These are phyloP conservation scores for Ormia ochracea DNA, from an alignment of 2,888 invertebrate species.

Conservation along the genomic window DNA sequence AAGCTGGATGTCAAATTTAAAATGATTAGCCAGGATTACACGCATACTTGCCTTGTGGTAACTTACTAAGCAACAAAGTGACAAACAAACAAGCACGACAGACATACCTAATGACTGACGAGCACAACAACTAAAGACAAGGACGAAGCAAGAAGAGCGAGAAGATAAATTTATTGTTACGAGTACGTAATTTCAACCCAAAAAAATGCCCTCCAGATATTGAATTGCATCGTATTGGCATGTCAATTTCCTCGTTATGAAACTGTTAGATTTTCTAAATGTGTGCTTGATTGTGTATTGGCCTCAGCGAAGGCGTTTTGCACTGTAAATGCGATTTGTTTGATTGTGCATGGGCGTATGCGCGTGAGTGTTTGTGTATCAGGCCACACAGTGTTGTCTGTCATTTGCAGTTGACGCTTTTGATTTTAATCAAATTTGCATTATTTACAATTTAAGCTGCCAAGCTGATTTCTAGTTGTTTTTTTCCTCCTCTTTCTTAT, in stretches of 20 bases:
- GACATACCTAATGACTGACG: slow-evolving; percentile 9
- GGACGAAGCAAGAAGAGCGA: background rate
- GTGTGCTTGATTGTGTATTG: slow-evolving; percentile 5
- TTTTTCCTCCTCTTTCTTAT: slow-evolving; percentile 14
- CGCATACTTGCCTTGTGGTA: slow-evolving; percentile 63
- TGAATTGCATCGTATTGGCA: slow-evolving; percentile 55
- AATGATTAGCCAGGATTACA: slow-evolving; percentile 67
- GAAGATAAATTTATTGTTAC: slow-evolving; percentile 30
- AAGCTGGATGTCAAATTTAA: slow-evolving; percentile 64
- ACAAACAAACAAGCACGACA: slow-evolving; percentile 3
- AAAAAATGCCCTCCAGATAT: slow-evolving; percentile 51
- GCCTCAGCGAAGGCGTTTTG: slow-evolving; percentile 5
- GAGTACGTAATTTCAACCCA: background rate
- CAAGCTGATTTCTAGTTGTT: slow-evolving; percentile 48
- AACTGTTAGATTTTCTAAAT: background rate
- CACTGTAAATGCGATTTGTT: background rate
- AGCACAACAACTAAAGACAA: background rate
- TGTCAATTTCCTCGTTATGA: slow-evolving; percentile 16
- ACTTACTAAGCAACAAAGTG: slow-evolving; percentile 29
- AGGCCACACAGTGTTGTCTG: slow-evolving; percentile 33
- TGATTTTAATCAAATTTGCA: slow-evolving; percentile 67
- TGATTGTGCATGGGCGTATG: background rate
- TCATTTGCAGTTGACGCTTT: slow-evolving; percentile 59
- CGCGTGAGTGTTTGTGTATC: background rate
- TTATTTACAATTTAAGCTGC: slow-evolving; percentile 66